Percentiles rank a stretch among this genome's conserved stretches.
These are phyloP conservation scores for Nannobrachium achirus DNA, from an alignment of 2,113 vertebrate genomes.

Conservation along the genomic window DNA sequence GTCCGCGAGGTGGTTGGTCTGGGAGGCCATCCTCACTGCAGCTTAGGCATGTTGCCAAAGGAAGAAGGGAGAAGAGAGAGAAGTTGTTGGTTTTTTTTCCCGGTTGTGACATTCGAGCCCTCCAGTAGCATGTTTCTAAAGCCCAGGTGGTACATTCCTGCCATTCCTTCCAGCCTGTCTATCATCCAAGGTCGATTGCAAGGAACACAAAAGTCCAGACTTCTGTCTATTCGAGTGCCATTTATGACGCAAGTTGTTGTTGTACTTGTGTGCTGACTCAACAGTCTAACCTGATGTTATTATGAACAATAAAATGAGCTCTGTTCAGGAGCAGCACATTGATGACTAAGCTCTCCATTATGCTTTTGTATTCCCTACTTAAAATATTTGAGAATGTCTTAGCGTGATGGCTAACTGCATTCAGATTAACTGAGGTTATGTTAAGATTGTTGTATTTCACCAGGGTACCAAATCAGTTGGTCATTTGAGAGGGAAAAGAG, in stretches of 20 bases:
- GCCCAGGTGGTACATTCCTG: slow-evolving; percentile 58
- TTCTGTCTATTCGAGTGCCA: background rate
- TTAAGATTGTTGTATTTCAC: background rate
- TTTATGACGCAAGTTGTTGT: background rate
- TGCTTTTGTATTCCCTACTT: background rate
- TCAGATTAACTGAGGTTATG: background rate
- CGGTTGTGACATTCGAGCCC: slow-evolving; percentile 55
- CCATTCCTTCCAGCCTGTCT: slow-evolving; percentile 40
- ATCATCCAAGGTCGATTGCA: background rate
- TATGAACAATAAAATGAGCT: background rate
- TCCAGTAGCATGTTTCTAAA: slow-evolving; percentile 45
- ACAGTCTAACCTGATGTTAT: background rate
- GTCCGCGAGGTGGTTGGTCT: slow-evolving; percentile 24
- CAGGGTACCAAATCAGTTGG: background rate
- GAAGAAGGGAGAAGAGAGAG: slow-evolving; percentile 15
- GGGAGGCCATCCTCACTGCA: slow-evolving; percentile 49
- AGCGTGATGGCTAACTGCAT: background rate
- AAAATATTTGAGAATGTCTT: background rate
- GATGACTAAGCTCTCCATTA: background rate
- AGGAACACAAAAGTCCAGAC: background rate
- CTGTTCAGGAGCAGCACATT: background rate
- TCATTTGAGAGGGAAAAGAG: slow-evolving; percentile 2
- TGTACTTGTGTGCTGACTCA: background rate
- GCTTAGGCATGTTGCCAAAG: slow-evolving; percentile 57
- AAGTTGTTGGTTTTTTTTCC: slow-evolving; percentile 26